These are phyloP conservation scores for Lepus townsendii DNA, from an alignment of 2,797 vertebrate genomes.

Conservation along the genomic window DNA sequence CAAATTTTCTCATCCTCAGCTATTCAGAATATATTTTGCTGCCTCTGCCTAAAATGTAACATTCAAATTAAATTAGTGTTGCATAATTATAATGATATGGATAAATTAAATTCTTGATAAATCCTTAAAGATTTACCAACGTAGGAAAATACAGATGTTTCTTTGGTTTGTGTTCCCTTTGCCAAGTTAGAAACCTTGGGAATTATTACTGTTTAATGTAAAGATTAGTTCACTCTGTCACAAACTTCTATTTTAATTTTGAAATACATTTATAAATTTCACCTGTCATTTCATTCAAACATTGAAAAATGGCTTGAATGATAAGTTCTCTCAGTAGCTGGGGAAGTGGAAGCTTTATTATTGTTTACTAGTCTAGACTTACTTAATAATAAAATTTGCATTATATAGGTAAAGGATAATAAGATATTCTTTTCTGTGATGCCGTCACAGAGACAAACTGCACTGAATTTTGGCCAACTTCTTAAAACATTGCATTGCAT, in stretches of 20 bases:
- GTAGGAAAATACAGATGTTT: constrained; percentile 48
- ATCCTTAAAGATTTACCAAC: constrained; percentile 30
- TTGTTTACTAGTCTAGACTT: constrained; percentile 20
- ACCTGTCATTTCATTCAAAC: constrained; percentile 57
- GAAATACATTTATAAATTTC: constrained; percentile 57
- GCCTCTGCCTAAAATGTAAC: constrained; percentile 14
- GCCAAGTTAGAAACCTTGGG: constrained; percentile 22
- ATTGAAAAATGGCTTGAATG: neutral
- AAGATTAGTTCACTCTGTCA: constrained; percentile 47
- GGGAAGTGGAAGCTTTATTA: neutral
- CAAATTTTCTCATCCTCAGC: neutral
- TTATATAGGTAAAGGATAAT: neutral
- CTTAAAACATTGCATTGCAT: neutral
- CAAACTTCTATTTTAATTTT: constrained; percentile 67
- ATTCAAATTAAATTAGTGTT: constrained; percentile 39
- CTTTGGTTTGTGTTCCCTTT: constrained; percentile 48
- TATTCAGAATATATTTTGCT: neutral
- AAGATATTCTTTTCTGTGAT: neutral
- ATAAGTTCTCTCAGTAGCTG: neutral
- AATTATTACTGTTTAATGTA: constrained; percentile 57
- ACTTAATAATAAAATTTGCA: neutral
- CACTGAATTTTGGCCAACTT: neutral
- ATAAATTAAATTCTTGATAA: constrained; percentile 53
- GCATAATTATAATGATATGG: constrained; percentile 38
- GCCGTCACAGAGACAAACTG: neutral